Conservation (phyloP, 1,140 invertebrate genomes). For the Meloidogyne chitwoodi region DNA sequence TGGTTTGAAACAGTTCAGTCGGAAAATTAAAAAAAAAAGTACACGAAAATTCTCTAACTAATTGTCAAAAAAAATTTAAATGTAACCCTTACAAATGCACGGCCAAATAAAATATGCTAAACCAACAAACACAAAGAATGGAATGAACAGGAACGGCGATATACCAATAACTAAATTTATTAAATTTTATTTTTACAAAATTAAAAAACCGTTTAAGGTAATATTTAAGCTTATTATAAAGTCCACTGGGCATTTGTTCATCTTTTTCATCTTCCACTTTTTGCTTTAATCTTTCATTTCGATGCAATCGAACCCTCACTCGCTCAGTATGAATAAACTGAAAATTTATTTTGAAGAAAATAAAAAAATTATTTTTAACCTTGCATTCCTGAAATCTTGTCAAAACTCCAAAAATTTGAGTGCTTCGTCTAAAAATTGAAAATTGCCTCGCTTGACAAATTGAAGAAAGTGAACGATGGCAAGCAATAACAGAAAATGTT, state of each 20-base stretch:
- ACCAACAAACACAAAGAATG: conserved; percentile 43
- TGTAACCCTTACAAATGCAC: conserved; percentile 38
- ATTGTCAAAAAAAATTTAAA: not conserved
- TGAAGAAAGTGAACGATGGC: not conserved
- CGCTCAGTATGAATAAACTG: not conserved
- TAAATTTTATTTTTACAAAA: not conserved
- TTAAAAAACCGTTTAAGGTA: conserved; percentile 46
- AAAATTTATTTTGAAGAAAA: not conserved
- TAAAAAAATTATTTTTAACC: not conserved
- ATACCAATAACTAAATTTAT: conserved; percentile 45
- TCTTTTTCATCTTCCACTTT: conserved; percentile 30
- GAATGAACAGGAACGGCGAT: conserved; percentile 51
- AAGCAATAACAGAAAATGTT: not conserved
- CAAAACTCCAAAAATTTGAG: not conserved
- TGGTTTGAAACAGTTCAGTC: not conserved
- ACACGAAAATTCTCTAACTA: too few species aligned
- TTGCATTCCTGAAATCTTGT: not conserved
- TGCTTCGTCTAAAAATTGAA: not conserved
- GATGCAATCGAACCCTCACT: not conserved
- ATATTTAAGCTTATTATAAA: conserved; percentile 54
- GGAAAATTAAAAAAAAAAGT: too few species aligned
- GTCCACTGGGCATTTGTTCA: conserved; percentile 36
- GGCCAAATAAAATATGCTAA: conserved; percentile 38
- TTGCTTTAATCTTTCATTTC: conserved; percentile 27
- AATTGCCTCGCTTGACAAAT: not conserved